These are phyloP conservation scores for Pseudopleuronectes americanus DNA, from an alignment of 2,797 vertebrate genomes.

Conservation along the genomic window DNA sequence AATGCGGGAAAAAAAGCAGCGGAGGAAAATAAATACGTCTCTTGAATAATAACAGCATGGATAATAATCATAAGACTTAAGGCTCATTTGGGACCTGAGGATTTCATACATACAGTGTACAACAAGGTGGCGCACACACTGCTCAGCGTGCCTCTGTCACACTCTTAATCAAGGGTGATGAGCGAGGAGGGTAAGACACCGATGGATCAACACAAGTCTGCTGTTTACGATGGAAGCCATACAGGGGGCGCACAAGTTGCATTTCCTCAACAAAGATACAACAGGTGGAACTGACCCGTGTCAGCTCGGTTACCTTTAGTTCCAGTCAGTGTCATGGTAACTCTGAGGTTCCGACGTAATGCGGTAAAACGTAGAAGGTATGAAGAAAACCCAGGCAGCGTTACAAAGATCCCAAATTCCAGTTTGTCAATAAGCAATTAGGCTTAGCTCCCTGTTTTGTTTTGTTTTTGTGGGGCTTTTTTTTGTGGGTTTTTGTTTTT, in stretches of 20 bases:
- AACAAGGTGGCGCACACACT: conserved; percentile 50
- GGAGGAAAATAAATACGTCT: conserved; percentile 47
- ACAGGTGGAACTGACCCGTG: conserved; percentile 46
- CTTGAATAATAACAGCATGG: conserved; percentile 53
- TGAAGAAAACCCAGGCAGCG: conserved; percentile 60
- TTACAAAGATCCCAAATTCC: conserved; percentile 65
- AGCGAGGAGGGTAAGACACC: conserved; percentile 60
- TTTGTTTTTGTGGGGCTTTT: background rate
- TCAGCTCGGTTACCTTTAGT: conserved; percentile 66
- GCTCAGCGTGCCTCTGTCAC: conserved; percentile 52
- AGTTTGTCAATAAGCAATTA: conserved; percentile 58
- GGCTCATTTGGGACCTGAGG: conserved; percentile 88
- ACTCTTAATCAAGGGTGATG: conserved; percentile 49
- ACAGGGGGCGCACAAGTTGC: conserved; percentile 31
- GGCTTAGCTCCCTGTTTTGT: conserved; percentile 25
- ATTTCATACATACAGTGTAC: conserved; percentile 78
- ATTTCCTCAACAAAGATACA: conserved; percentile 49
- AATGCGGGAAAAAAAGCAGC: conserved; percentile 22
- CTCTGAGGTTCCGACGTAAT: conserved; percentile 42
- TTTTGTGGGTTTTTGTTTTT: background rate
- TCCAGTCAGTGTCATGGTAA: conserved; percentile 63
- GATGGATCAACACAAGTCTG: conserved; percentile 60
- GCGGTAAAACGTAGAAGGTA: conserved; percentile 49
- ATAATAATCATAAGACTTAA: conserved; percentile 81
- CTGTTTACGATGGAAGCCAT: conserved; percentile 61